These are phyloP conservation scores for Lamprologus callipterus DNA, from an alignment of 2,113 vertebrate species.

Conservation along the genomic window DNA sequence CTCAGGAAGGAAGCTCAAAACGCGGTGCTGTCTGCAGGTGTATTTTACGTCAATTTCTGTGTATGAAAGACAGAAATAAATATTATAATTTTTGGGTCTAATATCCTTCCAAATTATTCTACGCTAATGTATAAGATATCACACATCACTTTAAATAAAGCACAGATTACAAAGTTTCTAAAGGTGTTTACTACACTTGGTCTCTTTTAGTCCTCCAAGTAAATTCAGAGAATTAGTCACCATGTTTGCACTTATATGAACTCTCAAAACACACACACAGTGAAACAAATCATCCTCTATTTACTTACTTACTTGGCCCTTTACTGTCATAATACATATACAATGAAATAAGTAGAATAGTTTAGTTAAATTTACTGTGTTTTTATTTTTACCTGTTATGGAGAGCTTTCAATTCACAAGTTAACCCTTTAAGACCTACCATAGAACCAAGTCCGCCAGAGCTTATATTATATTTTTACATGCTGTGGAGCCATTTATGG, in stretches of 20 bases:
- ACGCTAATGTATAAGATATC: not conserved
- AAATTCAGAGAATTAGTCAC: not conserved
- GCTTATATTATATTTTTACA: no score
- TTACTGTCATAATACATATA: not conserved
- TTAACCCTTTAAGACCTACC: not conserved
- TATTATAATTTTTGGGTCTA: not conserved
- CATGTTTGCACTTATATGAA: not conserved
- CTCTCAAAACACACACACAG: not conserved
- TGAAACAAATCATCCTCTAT: fast-evolving
- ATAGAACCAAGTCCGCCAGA: no score
- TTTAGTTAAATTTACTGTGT: not conserved
- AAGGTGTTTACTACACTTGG: not conserved
- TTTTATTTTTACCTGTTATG: not conserved
- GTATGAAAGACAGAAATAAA: not conserved
- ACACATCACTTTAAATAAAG: not conserved
- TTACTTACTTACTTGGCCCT: not conserved
- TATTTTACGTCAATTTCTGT: fast-evolving
- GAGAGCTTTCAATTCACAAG: not conserved
- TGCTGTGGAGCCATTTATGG: fast-evolving
- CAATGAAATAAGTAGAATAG: not conserved
- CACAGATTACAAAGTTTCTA: not conserved
- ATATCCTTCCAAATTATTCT: not conserved
- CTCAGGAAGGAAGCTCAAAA: not conserved
- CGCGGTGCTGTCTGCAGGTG: fast-evolving
- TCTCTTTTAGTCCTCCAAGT: not conserved